Evolutionary conservation across 2,797 vertebrate species (phyloP).

Genomic region (Momotus momota): DNA sequence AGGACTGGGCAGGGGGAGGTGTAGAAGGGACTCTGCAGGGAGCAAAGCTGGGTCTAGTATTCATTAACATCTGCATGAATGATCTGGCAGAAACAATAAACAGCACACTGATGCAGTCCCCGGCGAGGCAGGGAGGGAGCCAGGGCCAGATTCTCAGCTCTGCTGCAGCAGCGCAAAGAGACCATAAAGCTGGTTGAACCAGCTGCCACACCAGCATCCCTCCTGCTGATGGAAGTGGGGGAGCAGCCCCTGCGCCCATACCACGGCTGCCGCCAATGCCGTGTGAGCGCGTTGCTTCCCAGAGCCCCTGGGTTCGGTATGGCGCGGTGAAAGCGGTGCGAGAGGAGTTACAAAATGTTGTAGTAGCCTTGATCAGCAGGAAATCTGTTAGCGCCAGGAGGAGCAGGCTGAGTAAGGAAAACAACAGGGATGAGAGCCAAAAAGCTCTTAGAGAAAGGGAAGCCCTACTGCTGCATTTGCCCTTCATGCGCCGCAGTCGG

Average conservation of each 20-base stretch:
- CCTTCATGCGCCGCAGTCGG: not conserved
- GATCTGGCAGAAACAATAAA: constrained; percentile 74
- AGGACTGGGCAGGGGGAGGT: constrained; percentile 66
- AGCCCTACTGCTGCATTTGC: constrained; percentile 46
- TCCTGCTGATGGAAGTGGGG: fast-evolving
- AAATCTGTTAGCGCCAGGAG: constrained; percentile 21
- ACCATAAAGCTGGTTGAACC: constrained; percentile 38
- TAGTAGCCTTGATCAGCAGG: constrained; percentile 56
- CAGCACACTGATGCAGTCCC: constrained; percentile 68
- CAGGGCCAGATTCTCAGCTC: constrained; percentile 61
- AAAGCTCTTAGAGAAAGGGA: constrained; percentile 39
- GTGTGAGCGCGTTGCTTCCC: fast-evolving
- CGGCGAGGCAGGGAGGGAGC: not conserved
- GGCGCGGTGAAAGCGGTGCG: fast-evolving
- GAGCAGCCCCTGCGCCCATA: not conserved
- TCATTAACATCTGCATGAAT: constrained; percentile 74
- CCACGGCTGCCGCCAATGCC: fast-evolving
- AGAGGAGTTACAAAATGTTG: not conserved
- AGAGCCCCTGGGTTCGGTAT: fast-evolving
- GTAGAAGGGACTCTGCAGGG: constrained; percentile 62
- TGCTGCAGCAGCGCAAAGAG: constrained; percentile 35
- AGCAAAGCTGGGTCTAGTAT: constrained; percentile 63
- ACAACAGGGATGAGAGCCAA: constrained; percentile 47
- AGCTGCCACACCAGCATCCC: not conserved
- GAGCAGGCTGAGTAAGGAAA: constrained; percentile 49